A percentile compares a stretch with the other conserved stretches of the same genome.
These are phyloP conservation scores for Aix galericulata DNA, from an alignment of 2,113 vertebrate species.

Conservation along the genomic window DNA sequence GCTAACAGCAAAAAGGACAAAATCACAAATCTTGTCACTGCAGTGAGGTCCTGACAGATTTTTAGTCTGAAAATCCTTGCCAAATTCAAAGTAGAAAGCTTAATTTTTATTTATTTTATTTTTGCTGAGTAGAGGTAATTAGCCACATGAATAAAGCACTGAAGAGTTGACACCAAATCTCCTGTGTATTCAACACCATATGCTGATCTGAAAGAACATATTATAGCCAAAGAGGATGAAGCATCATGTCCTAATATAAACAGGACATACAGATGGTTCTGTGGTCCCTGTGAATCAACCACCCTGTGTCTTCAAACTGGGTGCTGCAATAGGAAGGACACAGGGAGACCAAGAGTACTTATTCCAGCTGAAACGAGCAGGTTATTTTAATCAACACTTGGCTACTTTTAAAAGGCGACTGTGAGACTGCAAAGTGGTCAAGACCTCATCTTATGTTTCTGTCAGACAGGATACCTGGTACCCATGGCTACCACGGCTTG, in stretches of 20 bases:
- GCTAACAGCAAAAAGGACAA: not conserved
- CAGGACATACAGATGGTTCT: not conserved
- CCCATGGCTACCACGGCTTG: fast-evolving
- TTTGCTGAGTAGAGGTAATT: not conserved
- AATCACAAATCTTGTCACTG: not conserved
- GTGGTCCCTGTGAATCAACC: not conserved
- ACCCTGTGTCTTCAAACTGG: not conserved
- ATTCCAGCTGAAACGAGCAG: not conserved
- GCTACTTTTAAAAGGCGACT: not conserved
- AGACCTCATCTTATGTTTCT: not conserved
- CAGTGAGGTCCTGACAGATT: not conserved
- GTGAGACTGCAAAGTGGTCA: not conserved
- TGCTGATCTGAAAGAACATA: not conserved
- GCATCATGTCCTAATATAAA: not conserved
- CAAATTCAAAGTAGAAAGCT: not conserved
- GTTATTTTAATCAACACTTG: not conserved
- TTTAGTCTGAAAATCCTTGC: not conserved
- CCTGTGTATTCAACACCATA: not conserved
- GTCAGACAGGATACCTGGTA: not conserved
- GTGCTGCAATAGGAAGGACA: not conserved
- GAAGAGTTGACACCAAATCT: not conserved
- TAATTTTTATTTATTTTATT: not conserved
- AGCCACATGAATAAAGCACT: not conserved
- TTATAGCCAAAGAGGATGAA: not conserved
- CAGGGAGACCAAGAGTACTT: not conserved